Evolutionary conservation across 2,888 invertebrate species (phyloP).

Genomic region (Hyles lineata): DNA sequence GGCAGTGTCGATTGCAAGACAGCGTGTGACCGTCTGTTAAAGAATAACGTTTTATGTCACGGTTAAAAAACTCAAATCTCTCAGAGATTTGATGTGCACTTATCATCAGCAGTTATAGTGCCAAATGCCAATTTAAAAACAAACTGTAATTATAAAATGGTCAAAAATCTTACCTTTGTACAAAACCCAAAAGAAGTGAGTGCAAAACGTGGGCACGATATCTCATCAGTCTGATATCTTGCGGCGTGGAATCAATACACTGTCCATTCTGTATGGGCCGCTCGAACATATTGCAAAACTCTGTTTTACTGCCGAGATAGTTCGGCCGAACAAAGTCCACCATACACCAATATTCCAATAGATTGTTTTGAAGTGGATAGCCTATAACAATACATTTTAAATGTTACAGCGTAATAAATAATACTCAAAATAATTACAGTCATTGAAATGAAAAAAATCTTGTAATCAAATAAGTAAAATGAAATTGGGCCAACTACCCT

Average conservation of each 20-base stretch:
- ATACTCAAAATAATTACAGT: not conserved
- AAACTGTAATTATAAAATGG: too few relatives aligned
- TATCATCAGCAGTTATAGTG: too few relatives aligned
- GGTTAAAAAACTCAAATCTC: too few relatives aligned
- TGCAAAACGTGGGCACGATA: slow-evolving; percentile 98
- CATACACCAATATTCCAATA: slow-evolving; percentile 99
- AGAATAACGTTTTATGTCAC: slow-evolving; percentile 35
- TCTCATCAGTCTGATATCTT: slow-evolving; percentile 96
- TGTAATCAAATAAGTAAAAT: too few relatives aligned
- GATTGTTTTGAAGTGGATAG: slow-evolving; percentile 98
- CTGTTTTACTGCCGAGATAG: slow-evolving; percentile 97
- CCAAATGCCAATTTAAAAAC: too few relatives aligned
- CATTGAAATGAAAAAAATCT: too few relatives aligned
- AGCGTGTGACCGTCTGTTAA: slow-evolving; percentile 92
- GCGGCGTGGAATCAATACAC: slow-evolving; percentile 97
- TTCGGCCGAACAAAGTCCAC: slow-evolving; percentile 99
- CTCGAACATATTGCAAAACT: slow-evolving; percentile 99
- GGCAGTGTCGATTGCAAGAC: slow-evolving; percentile 97
- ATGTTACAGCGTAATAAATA: not conserved
- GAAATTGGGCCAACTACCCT: too few relatives aligned
- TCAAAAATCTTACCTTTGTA: slow-evolving; percentile 88
- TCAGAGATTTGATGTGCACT: too few relatives aligned
- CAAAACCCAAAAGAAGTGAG: slow-evolving; percentile 96
- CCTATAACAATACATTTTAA: slow-evolving; percentile 68
- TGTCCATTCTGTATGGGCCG: slow-evolving; percentile 99